Conservation (phyloP, 2,113 vertebrate species). For the Tapirus terrestris region DNA sequence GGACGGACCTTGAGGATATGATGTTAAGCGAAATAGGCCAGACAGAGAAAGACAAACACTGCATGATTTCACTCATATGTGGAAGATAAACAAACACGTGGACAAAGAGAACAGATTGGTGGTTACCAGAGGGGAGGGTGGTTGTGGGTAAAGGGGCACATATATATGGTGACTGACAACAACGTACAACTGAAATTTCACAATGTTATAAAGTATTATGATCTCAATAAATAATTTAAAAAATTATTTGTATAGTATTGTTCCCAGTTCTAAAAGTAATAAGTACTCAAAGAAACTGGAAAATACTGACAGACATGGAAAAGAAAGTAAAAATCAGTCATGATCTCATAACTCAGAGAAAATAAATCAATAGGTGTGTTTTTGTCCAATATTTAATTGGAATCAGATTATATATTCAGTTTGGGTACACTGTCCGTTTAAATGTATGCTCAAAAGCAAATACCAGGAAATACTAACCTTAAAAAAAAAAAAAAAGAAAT, state of each 20-base stretch:
- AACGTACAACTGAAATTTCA: no score
- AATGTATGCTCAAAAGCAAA: constrained; percentile 1
- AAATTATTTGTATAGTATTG: not conserved
- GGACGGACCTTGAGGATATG: no score
- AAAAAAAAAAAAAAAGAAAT: not conserved
- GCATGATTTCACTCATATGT: no score
- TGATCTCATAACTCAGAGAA: constrained; percentile 1
- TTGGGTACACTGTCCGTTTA: not conserved
- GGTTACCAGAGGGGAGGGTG: no score
- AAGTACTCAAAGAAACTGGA: not conserved
- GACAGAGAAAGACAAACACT: no score
- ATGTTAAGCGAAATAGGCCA: no score
- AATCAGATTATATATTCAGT: constrained; percentile 16
- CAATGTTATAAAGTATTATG: no score
- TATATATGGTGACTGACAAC: no score
- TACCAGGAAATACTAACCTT: not conserved
- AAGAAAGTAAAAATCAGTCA: constrained; percentile 24
- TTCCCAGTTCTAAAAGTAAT: constrained; percentile 20
- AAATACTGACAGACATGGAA: not conserved
- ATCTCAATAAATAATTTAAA: not conserved
- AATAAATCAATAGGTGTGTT: not conserved
- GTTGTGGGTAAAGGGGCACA: no score
- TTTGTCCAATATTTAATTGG: constrained; percentile 24
- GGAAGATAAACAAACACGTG: no score
- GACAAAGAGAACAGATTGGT: no score